These are phyloP conservation scores for Apocrypta bakeri DNA, from an alignment of 1,140 invertebrate species.

Conservation along the genomic window DNA sequence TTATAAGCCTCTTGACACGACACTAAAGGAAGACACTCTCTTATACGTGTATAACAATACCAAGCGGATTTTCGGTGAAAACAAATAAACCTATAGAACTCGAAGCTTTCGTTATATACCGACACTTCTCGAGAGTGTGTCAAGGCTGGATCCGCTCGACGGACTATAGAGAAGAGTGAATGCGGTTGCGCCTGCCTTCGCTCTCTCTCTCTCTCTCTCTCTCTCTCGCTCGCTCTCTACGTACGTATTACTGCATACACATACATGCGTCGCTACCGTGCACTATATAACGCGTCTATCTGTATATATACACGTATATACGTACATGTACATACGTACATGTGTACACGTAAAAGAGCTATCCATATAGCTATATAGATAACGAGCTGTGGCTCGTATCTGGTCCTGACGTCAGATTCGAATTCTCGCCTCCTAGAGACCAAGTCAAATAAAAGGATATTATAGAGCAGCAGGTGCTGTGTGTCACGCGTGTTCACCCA, in stretches of 20 bases:
- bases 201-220: no score
- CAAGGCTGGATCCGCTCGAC: conserved; percentile 42
- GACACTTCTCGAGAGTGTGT: conserved; percentile 29
- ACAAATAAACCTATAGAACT: neutral
- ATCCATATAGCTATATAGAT: neutral
- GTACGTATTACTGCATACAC: neutral
- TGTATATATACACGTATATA: neutral
- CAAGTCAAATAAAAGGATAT: neutral
- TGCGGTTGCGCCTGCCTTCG: conserved; percentile 14
- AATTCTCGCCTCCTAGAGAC: neutral
- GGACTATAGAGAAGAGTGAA: conserved; percentile 26
- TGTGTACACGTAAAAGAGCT: neutral
- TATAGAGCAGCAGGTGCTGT: neutral
- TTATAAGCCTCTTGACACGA: no score
- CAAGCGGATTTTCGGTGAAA: neutral
- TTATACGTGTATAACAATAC: neutral
- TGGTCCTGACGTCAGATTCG: neutral
- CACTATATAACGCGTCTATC: neutral
- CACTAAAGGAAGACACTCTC: no score
- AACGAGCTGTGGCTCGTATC: neutral
- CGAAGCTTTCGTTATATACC: conserved; percentile 30
- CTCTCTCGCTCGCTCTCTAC: no score
- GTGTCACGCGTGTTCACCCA: neutral
- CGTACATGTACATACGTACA: neutral
- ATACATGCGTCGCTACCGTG: neutral